Base-by-base conservation (phyloP, 2,113 vertebrate genomes). In the Pygoscelis antarcticus region DNA sequence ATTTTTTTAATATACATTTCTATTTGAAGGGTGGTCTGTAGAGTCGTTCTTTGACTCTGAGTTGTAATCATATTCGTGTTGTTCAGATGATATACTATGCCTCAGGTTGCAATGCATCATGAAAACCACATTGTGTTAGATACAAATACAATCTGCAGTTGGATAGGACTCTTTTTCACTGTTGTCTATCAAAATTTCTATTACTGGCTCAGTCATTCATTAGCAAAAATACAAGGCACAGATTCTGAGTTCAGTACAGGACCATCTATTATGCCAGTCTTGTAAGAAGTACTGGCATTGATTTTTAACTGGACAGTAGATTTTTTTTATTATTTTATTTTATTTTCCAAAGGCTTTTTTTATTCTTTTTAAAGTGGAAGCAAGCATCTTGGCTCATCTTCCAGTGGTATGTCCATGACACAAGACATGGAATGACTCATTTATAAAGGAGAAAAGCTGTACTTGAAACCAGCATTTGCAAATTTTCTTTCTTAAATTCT, bases 101-200 rank as follows among this genome's bases (percentile, higher is more conserved):
- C 76, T 72, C 30, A 14, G 55, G 68, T 88, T 71, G 88, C 76
- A 95, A 92, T 97, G 64, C 1, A 13, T 97, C 91, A 94, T 36
- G 49, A 61, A 94, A 95, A 94, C 65, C 1, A 0, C 66, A 66
- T 72, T 96, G 61, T 69, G 70, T 62, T 93, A 81, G 94, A 85
- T 87, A 93, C 90, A 97, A 97, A 94, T 95, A 76, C n/a, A 97
- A 87, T 87, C 87, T 91, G 84, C 40, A 62, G 36, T 87, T 91
- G 89, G 93, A 94, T 20, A 93, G 54, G 32, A 83, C 70, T 68
- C 87, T 95, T 47, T 94, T 90, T 49, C 91, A 84, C 44, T 0
- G 8, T 79, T 96, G 93, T 95, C 95, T 92, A 91, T 97, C 96
- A 97, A 95, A 95, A 93, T 91, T 97, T 96, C 91, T 95, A 91